Evolutionary conservation across 2,113 vertebrate genomes (phyloP).

Genomic region (Ailurus styani): DNA sequence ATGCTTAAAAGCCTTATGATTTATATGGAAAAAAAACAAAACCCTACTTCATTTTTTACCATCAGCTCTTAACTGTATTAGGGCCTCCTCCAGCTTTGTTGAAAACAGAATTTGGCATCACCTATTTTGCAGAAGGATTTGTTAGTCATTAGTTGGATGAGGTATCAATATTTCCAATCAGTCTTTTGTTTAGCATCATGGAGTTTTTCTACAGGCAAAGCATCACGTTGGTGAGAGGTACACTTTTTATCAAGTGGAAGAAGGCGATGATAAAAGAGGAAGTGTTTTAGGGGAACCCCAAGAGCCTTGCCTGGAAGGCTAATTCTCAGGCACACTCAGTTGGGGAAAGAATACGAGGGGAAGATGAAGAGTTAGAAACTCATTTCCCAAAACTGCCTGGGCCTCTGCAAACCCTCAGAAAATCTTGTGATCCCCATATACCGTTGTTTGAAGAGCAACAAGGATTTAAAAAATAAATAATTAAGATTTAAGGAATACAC

Average conservation of each 20-base stretch:
- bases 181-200: neutral
- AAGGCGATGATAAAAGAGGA: conserved; percentile 54
- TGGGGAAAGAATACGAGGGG: neutral
- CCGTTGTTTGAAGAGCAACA: neutral
- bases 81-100: neutral
- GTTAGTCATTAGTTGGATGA: neutral
- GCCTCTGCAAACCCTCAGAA: neutral
- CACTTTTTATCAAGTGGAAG: neutral
- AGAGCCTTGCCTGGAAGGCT: neutral
- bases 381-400: neutral
- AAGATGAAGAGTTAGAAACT: neutral
- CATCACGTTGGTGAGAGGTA: neutral
- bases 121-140: neutral
- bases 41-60: neutral
- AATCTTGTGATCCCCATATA: neutral
- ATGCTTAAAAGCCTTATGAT: neutral
- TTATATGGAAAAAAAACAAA: neutral
- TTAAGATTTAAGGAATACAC: neutral
- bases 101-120: neutral
- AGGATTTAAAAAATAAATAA: neutral
- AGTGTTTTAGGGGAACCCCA: conserved; percentile 40
- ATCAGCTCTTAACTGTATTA: neutral
- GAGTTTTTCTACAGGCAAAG: neutral
- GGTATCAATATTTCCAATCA: neutral
- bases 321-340: conserved; percentile 5